Base-by-base conservation (phyloP, 2,113 vertebrate species). In the Zootoca vivipara region DNA sequence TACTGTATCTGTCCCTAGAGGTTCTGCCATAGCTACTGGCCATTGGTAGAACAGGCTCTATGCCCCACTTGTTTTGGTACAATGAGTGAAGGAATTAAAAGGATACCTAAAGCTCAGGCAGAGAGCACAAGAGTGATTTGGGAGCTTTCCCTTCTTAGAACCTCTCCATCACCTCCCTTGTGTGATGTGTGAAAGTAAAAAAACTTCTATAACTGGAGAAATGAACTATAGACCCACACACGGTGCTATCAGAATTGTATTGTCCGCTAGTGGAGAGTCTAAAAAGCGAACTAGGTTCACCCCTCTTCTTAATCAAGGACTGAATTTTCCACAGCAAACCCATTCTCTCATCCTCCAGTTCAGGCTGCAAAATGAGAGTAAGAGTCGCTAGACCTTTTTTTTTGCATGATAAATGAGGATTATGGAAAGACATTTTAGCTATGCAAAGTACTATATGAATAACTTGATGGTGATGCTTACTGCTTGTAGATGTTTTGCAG, bases 101-200 rank as follows among this genome's bases (percentile, higher is more conserved):
- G 40, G 79, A 83, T 42, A 28, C 18, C 56, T 64, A 20, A 69
- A 70, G 26, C 16, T 24, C 33, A 77, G 26, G 33, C 35, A 42
- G 20, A 35, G 42, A 30, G 5, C 84, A 28, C 1, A 5, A 7
- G 22, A 74, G 40, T 28, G 9, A 38, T 79, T 40, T 81, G 75
- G 78, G 90, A 15, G 69, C 85, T 18, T 24, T 20, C 89, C 42
- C 1, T 33, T 58, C 64, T 87, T 90, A n/a, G 67, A 38, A 70
- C 26, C 67, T 13, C 42, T 65, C 2, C 12, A 3, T 64, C 1
- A 10, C 16, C 24, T 67, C 70, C 46, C 79, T 75, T 77, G 65
- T 87, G 46, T 52, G 33, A 52, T 38, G n/a, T 38, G 22, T 56
- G 0, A 0, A 74, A 38, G 30, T 12, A 30, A 28, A 74, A 74